phyloP scores from a whole-genome alignment of 1,140 invertebrate genomes.

The Coptotermes formosanus region DNA sequence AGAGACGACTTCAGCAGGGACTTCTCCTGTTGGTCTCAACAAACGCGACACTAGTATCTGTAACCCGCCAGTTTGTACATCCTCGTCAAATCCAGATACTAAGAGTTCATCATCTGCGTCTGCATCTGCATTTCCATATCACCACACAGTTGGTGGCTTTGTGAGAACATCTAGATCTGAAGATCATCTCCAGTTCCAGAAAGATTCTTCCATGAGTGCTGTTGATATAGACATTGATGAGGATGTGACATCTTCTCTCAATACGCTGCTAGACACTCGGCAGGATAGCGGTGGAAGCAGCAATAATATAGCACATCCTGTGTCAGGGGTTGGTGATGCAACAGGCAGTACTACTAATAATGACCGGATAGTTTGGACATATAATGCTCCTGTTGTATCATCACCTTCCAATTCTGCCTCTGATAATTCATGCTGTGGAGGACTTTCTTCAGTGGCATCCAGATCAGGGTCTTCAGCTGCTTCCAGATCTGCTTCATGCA shows the following conservation, averaged over 20 bases:
- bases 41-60: constrained; percentile 47
- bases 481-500: constrained; percentile 55
- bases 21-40: constrained; percentile 52
- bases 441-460: background rate
- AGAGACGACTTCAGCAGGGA: constrained; percentile 56
- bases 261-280: constrained; percentile 82
- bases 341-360: constrained; percentile 25
- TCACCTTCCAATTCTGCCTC: constrained; percentile 26
- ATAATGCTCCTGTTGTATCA: constrained; percentile 63
- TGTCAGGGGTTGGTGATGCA: background rate
- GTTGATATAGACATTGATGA: constrained; percentile 90
- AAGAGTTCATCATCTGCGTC: background rate
- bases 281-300: constrained; percentile 28
- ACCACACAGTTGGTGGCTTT: constrained; percentile 49
- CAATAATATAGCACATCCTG: constrained; percentile 29
- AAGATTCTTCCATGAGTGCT: constrained; percentile 71
- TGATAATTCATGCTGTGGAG: constrained; percentile 27
- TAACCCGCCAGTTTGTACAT: background rate
- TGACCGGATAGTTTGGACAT: constrained; percentile 85
- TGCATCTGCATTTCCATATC: background rate
- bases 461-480: constrained; percentile 47
- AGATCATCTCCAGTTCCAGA: constrained; percentile 79
- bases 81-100: background rate
- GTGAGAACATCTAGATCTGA: constrained; percentile 81
- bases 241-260: constrained; percentile 87